These are phyloP conservation scores for Petrocephalus zakoni DNA, from an alignment of 2,113 vertebrate genomes.

Conservation along the genomic window DNA sequence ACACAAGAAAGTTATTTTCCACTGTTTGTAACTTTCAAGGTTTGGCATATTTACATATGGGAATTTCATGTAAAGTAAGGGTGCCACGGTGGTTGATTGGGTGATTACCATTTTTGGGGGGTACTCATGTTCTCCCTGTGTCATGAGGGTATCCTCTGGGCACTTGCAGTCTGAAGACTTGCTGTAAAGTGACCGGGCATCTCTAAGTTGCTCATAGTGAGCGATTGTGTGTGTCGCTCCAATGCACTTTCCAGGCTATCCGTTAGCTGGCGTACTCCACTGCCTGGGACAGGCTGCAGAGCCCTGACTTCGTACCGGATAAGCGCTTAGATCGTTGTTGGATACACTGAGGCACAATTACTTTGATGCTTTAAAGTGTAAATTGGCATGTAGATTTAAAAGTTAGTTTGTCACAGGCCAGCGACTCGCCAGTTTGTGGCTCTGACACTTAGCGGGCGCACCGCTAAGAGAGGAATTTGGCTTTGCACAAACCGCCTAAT, in stretches of 20 bases:
- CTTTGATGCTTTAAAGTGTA: background rate
- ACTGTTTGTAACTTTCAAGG: background rate
- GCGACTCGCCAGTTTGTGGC: background rate
- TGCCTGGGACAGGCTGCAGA: background rate
- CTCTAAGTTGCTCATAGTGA: background rate
- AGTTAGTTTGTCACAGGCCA: background rate
- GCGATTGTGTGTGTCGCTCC: background rate
- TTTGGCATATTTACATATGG: background rate
- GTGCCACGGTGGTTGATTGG: no score
- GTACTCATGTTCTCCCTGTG: background rate
- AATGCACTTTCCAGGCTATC: background rate
- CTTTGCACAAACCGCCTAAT: background rate
- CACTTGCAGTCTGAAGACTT: background rate
- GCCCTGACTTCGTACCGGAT: background rate
- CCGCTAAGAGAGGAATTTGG: background rate
- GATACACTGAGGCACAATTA: background rate
- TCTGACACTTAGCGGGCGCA: background rate
- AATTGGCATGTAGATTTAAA: background rate
- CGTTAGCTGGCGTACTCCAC: background rate
- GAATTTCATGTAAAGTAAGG: background rate
- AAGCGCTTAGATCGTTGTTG: background rate
- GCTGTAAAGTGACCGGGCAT: background rate
- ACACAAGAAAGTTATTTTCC: background rate
- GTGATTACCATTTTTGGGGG: background rate
- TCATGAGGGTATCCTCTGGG: background rate